Evolutionary conservation across 2,888 invertebrate species (phyloP).

Genomic region (Pasiphila rectangulata): DNA sequence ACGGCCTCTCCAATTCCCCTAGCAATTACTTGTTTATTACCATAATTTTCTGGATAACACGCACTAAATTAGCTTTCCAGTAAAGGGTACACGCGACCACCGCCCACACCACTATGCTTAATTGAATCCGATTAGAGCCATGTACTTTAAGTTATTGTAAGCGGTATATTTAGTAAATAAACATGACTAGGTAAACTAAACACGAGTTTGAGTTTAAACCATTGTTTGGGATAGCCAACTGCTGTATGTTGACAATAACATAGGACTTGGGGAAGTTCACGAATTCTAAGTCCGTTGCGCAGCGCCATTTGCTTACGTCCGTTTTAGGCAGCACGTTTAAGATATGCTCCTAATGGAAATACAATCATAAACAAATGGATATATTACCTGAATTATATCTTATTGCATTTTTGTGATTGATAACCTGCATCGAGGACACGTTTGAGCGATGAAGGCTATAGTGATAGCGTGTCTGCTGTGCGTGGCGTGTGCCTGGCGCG

Average conservation of each 20-base stretch:
- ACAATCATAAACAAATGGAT: too few species aligned
- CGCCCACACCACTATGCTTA: conserved; percentile 27
- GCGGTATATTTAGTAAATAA: conserved; percentile 37
- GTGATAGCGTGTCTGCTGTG: conserved; percentile 12
- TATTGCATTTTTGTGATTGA: not conserved
- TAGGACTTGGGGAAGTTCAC: conserved; percentile 1
- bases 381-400: too few species aligned
- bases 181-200: conserved; percentile 14
- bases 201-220: conserved; percentile 15
- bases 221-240: conserved; percentile 24
- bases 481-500: conserved; percentile 19
- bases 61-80: conserved; percentile 27
- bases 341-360: too few species aligned
- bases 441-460: conserved; percentile 6
- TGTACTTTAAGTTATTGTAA: conserved; percentile 42
- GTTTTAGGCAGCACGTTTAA: not conserved
- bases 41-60: conserved; percentile 30
- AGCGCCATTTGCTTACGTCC: too few species aligned
- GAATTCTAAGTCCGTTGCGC: too few species aligned
- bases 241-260: conserved; percentile 19
- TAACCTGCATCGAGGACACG: not conserved
- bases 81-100: conserved; percentile 24
- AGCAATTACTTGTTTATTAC: conserved; percentile 18
- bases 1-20: conserved; percentile 13
- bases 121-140: conserved; percentile 34